Evolutionary conservation across 2,113 vertebrate species (phyloP).

Genomic region (Sardina pilchardus): DNA sequence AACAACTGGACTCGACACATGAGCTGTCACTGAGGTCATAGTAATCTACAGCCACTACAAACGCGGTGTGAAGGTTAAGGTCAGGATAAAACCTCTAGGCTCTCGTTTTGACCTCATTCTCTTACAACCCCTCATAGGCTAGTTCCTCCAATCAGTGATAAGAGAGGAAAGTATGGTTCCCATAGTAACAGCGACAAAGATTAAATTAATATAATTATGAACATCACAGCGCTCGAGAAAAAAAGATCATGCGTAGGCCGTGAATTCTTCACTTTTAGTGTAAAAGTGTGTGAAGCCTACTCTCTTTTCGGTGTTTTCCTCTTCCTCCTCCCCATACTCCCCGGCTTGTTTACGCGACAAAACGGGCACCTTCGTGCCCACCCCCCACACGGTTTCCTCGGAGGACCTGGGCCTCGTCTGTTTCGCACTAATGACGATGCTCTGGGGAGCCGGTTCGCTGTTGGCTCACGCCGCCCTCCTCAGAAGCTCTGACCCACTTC

Average conservation of each 20-base stretch:
- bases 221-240: neutral
- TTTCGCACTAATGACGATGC: neutral
- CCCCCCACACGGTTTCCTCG: neutral
- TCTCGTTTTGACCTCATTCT: neutral
- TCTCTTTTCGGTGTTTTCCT: neutral
- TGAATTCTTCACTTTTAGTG: neutral
- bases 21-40: neutral
- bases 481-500: constrained; percentile 3
- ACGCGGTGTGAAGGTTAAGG: neutral
- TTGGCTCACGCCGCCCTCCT: neutral
- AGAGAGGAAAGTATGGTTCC: neutral
- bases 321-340: neutral
- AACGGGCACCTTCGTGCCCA: neutral
- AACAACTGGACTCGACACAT: neutral
- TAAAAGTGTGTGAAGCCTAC: neutral
- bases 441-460: neutral
- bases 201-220: neutral
- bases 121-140: neutral
- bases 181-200: neutral
- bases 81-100: neutral
- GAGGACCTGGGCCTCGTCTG: constrained; percentile 8
- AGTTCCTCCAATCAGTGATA: neutral
- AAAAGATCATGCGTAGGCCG: neutral
- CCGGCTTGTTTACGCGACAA: neutral
- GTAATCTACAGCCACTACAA: neutral